phyloP scores from a whole-genome alignment of 2,888 invertebrate genomes.

The Idaea straminata region DNA sequence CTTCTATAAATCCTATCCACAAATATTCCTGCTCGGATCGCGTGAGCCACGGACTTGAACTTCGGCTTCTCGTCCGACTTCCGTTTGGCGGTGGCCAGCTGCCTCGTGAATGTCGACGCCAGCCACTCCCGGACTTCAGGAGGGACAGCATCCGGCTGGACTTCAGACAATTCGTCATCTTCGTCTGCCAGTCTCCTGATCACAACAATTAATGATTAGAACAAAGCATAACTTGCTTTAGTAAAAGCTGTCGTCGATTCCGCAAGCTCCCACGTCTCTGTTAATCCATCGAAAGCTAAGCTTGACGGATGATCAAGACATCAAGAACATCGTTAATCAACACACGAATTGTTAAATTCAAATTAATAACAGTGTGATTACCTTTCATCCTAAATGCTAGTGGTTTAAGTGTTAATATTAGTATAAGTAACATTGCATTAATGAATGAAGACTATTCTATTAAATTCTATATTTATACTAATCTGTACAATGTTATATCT shows the following conservation, averaged over 20 bases:
- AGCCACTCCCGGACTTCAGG: slow-evolving; percentile 98
- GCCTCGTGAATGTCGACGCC: slow-evolving; percentile 96
- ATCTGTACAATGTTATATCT: slow-evolving; percentile 27
- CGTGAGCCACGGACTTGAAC: slow-evolving; percentile 97
- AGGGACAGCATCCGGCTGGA: slow-evolving; percentile 97
- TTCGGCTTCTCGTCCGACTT: slow-evolving; percentile 91
- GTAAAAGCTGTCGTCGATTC: neutral
- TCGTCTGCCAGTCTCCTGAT: slow-evolving; percentile 90
- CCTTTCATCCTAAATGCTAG: slow-evolving; percentile 28
- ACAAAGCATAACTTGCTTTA: neutral
- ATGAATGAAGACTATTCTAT: slow-evolving; percentile 14
- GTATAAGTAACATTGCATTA: slow-evolving; percentile 8
- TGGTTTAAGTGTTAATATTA: slow-evolving; percentile 5
- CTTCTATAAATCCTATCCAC: slow-evolving; percentile 96
- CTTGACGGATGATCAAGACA: slow-evolving; percentile 1
- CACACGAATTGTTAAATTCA: slow-evolving; percentile 18
- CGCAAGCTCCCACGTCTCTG: neutral
- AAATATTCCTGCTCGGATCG: slow-evolving; percentile 97
- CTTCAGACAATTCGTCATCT: slow-evolving; percentile 97
- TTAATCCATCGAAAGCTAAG: slow-evolving; percentile 13
- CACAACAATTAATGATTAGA: slow-evolving; percentile 33
- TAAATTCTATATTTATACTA: slow-evolving; percentile 11
- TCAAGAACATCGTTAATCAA: slow-evolving; percentile 11
- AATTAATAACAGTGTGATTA: slow-evolving; percentile 18
- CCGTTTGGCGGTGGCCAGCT: slow-evolving; percentile 88